Conservation (phyloP, 1,140 invertebrate species). For the Nomia melanderi region DNA sequence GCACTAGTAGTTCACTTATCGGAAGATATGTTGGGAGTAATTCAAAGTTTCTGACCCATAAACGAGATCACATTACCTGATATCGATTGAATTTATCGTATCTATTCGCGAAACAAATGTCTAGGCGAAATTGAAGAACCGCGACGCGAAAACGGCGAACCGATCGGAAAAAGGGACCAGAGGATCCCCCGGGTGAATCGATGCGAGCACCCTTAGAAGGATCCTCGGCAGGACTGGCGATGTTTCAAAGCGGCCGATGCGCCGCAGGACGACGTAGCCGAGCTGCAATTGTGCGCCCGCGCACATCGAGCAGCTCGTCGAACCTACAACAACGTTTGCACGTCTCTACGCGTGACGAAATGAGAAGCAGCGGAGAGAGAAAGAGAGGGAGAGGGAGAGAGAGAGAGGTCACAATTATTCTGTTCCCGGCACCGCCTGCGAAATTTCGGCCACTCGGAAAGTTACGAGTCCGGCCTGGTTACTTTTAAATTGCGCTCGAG, state of each 20-base stretch:
- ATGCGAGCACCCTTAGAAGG: constrained; percentile 66
- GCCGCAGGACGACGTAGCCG: constrained; percentile 63
- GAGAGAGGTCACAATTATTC: constrained; percentile 46
- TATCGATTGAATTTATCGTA: too few relatives aligned
- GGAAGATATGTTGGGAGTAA: too few relatives aligned
- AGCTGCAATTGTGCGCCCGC: constrained; percentile 62
- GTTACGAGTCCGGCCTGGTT: neutral
- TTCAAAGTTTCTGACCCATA: too few relatives aligned
- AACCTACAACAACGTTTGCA: constrained; percentile 35
- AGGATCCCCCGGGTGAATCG: constrained; percentile 28
- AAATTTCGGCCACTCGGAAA: constrained; percentile 31
- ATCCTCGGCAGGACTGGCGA: constrained; percentile 73
- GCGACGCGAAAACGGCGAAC: neutral
- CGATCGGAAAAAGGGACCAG: neutral
- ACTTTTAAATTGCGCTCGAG: neutral
- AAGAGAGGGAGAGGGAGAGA: neutral
- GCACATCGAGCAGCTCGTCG: constrained; percentile 35
- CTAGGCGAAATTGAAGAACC: too few relatives aligned
- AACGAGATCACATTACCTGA: too few relatives aligned
- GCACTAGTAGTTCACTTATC: too few relatives aligned
- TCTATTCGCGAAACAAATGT: too few relatives aligned
- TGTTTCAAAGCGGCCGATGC: constrained; percentile 62
- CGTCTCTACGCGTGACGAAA: constrained; percentile 8
- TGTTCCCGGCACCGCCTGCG: constrained; percentile 10
- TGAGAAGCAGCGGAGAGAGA: constrained; percentile 9